A percentile compares a stretch with the other conserved stretches of the same genome.
Evolutionary conservation across 2,113 vertebrate species (phyloP).

Genomic region (Oostethus manadensis): DNA sequence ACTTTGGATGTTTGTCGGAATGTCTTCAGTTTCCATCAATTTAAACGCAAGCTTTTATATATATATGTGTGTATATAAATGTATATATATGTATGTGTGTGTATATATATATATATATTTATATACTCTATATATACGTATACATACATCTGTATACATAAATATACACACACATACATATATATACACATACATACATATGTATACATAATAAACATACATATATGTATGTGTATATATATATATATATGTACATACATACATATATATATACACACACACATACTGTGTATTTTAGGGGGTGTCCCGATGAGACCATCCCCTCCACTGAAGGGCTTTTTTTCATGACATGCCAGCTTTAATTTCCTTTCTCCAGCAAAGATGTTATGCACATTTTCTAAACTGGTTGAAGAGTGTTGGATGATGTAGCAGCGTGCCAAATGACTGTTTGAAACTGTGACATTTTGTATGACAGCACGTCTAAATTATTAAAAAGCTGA

Average conservation of each 20-base stretch:
- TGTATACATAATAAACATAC: neutral
- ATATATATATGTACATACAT: too few species aligned
- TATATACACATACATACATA: neutral
- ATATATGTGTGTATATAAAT: too few species aligned
- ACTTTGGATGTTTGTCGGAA: too few species aligned
- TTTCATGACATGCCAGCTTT: constrained; percentile 13
- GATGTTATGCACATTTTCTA: constrained; percentile 24
- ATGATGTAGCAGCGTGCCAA: neutral
- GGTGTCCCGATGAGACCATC: neutral
- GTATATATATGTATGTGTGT: neutral
- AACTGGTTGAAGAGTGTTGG: neutral
- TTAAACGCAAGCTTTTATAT: too few species aligned
- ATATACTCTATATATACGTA: too few species aligned
- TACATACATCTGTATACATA: too few species aligned
- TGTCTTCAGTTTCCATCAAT: too few species aligned
- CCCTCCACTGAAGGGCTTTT: constrained; percentile 13
- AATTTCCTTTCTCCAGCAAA: constrained; percentile 6
- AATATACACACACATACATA: too few species aligned
- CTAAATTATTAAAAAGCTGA: neutral
- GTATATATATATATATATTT: neutral
- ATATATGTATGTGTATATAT: too few species aligned
- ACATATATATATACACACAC: neutral
- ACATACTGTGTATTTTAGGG: neutral
- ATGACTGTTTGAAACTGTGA: neutral
- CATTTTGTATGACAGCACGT: neutral